Percentiles rank a stretch among this genome's conserved stretches.
These are phyloP conservation scores for Perca fluviatilis DNA, from an alignment of 2,113 vertebrate genomes.

Conservation along the genomic window DNA sequence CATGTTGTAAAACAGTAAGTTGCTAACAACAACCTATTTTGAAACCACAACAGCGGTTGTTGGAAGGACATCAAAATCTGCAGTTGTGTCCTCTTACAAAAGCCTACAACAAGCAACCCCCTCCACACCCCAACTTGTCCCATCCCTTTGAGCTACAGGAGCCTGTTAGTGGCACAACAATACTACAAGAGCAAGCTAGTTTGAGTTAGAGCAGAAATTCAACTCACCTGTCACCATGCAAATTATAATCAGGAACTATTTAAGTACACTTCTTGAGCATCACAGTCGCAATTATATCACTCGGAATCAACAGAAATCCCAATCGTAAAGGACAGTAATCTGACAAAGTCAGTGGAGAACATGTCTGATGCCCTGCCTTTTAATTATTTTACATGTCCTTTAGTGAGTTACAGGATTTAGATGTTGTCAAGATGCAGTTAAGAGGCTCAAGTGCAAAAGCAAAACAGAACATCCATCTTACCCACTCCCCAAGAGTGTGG, in stretches of 20 bases:
- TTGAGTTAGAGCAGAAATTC: too few relatives aligned
- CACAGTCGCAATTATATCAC: background rate
- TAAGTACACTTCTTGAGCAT: background rate
- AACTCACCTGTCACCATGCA: too few relatives aligned
- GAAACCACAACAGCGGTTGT: slow-evolving; percentile 28
- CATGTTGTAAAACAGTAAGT: background rate
- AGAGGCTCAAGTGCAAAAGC: background rate
- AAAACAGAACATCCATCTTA: slow-evolving; percentile 63
- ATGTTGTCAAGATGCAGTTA: slow-evolving; percentile 26
- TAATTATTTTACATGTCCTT: background rate
- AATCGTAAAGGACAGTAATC: background rate
- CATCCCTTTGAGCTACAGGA: background rate
- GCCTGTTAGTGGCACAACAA: background rate
- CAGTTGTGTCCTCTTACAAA: slow-evolving; percentile 29
- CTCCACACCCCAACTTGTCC: background rate
- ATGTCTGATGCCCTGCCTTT: background rate
- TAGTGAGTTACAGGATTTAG: background rate
- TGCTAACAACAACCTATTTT: slow-evolving; percentile 23
- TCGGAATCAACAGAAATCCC: background rate
- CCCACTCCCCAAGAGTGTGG: slow-evolving; percentile 78
- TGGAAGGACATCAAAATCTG: slow-evolving; percentile 27
- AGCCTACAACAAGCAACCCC: background rate
- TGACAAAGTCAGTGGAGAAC: background rate
- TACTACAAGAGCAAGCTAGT: too few relatives aligned
- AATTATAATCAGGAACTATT: too few relatives aligned